Base-by-base conservation (phyloP, 2,888 invertebrate genomes). In the Linnaemya vulpina region DNA sequence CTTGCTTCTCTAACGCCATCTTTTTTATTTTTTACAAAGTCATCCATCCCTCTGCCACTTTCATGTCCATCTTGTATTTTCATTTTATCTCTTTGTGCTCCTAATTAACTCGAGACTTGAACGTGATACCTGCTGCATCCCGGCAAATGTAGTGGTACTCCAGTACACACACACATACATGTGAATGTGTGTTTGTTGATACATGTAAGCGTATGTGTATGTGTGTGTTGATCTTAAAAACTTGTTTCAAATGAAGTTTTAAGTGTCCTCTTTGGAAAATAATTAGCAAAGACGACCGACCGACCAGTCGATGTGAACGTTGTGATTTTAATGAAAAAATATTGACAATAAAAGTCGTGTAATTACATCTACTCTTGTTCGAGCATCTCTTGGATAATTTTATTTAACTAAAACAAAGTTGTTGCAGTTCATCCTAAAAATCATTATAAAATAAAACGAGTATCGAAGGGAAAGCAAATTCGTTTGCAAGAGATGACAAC, bases 301-400 rank as follows among this genome's bases (percentile, higher is more conserved):
- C n/a, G 82, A 70, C 82, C 82, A 82, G 76, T n/a, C n/a, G n/a
- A n/a, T 73, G 75, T 71, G 78, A 85, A 75, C 82, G 77, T 82
- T 78, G 82, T 71, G 74, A 82, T 85, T 85, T 74, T 85, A 85
- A 85, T 85, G 82, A 82, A 46, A 62, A 82, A 82, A 81, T 81
- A 81, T 85, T 85, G 84, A 81, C 84, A 85, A 82, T 82, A 73
- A 82, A 70, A 67, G 78, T 67, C 60, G 82, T n/a, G n/a, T 85
- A 82, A 85, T 85, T 85, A 75, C 75, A 80, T 20, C 77, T 40
- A 20, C 55, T 58, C 67, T 46, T 30, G 22, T 11, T 60, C 49
- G n/a, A 60, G 25, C 38, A 46, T 53, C n/a, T 53, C 70, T 46
- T 55, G 46, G 58, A 71, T 73, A 80, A 73, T 73, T 58, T 73